A percentile compares a stretch with the other conserved stretches of the same genome.
phyloP scores from a whole-genome alignment of 2,797 vertebrate species.

The Sebastes hubbsi region DNA sequence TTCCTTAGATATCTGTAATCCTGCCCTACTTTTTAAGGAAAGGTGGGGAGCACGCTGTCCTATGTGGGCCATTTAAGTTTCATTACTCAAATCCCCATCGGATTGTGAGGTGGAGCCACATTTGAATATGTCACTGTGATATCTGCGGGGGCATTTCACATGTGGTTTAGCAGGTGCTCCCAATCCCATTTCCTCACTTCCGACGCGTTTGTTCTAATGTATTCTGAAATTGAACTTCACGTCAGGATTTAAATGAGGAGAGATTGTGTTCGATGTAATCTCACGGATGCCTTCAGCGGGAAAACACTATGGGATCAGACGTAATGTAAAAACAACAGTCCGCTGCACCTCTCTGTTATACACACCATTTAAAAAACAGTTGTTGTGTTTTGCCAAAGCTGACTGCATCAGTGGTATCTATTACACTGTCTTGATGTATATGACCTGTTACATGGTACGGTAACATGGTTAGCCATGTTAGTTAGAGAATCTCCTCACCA shows the following conservation, averaged over 20 bases:
- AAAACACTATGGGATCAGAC: neutral
- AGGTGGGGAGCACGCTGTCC: conserved; percentile 17
- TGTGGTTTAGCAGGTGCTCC: conserved; percentile 3
- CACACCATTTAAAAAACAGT: neutral
- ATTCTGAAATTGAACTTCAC: conserved; percentile 2
- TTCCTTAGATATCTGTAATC: conserved; percentile 34
- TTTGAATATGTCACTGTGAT: conserved; percentile 33
- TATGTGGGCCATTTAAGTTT: conserved; percentile 25
- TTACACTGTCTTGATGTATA: neutral
- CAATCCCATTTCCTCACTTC: conserved; percentile 1
- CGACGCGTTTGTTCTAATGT: neutral
- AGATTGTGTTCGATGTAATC: conserved; percentile 19
- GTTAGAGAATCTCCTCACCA: neutral
- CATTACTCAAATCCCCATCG: conserved; percentile 39
- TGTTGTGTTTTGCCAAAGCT: neutral
- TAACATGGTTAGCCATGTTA: neutral
- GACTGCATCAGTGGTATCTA: neutral
- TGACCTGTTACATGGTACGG: neutral
- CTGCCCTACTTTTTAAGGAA: conserved; percentile 43
- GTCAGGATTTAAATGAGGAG: conserved; percentile 18
- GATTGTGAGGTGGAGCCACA: neutral
- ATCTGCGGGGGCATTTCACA: conserved; percentile 23
- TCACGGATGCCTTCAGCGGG: neutral
- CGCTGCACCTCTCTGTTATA: neutral
- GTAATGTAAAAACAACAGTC: neutral